Percentiles rank a stretch among this genome's conserved stretches.
Conservation (phyloP, 2,888 invertebrate species). For the Aplocera efformata region DNA sequence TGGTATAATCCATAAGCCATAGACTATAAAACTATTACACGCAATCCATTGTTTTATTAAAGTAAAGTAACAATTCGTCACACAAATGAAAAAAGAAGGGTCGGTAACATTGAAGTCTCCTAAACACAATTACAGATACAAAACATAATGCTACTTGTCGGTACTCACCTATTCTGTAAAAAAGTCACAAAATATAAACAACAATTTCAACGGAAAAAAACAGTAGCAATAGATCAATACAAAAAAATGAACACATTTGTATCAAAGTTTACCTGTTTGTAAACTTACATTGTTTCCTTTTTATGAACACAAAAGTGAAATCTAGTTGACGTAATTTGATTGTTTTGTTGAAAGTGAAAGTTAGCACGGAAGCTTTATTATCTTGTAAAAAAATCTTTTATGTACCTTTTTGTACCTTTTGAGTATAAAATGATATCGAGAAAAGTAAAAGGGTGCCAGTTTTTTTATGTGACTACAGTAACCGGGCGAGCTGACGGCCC, state of each 20-base stretch:
- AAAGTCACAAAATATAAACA: slow-evolving; percentile 19
- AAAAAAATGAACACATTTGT: slow-evolving; percentile 35
- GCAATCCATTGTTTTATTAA: too few species aligned
- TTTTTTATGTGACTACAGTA: too few species aligned
- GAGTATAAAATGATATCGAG: background rate
- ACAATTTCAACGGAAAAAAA: slow-evolving; percentile 28
- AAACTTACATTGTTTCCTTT: slow-evolving; percentile 41
- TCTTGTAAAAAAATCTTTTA: slow-evolving; percentile 26
- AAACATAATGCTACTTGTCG: slow-evolving; percentile 17
- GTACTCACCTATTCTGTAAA: slow-evolving; percentile 20
- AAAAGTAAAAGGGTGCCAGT: background rate
- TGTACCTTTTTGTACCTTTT: background rate
- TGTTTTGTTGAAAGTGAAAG: slow-evolving; percentile 71
- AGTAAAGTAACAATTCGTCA: too few species aligned
- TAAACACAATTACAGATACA: slow-evolving; percentile 6
- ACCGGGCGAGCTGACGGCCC: too few species aligned
- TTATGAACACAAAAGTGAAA: slow-evolving; percentile 58
- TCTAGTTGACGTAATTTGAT: slow-evolving; percentile 34
- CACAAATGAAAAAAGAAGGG: background rate
- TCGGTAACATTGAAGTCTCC: slow-evolving; percentile 18
- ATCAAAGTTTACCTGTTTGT: slow-evolving; percentile 45
- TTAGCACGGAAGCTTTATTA: slow-evolving; percentile 29
- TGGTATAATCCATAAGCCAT: too few species aligned
- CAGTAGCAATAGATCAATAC: slow-evolving; percentile 36
- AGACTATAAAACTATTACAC: too few species aligned